Conservation (phyloP, 2,888 invertebrate species). For the Ectemnius lituratus region DNA sequence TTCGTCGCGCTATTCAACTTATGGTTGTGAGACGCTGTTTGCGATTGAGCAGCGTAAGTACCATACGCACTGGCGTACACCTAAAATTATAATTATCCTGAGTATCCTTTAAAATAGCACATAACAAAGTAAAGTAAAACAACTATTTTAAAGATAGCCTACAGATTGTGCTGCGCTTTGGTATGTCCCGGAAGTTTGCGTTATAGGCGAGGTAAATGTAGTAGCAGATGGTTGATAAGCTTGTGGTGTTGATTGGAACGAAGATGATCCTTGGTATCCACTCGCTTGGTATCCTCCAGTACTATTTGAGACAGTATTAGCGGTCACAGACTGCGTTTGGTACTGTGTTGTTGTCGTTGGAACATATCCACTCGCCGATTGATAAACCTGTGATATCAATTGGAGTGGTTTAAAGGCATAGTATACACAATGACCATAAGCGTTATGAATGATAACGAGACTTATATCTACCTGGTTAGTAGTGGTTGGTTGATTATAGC, state of each 20-base stretch:
- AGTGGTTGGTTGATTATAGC: conserved; percentile 73
- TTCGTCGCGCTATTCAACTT: conserved; percentile 71
- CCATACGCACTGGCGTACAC: conserved; percentile 72
- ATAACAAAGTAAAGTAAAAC: too few relatives aligned
- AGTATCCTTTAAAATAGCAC: too few relatives aligned
- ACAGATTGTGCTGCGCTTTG: conserved; percentile 74
- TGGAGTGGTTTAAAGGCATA: not conserved
- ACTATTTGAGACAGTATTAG: conserved; percentile 71
- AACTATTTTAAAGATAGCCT: conserved; percentile 30
- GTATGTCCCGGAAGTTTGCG: conserved; percentile 71
- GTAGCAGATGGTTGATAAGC: conserved; percentile 74
- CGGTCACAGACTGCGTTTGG: conserved; percentile 71
- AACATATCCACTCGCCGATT: conserved; percentile 71
- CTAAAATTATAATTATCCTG: conserved; percentile 41
- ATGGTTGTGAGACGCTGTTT: conserved; percentile 72
- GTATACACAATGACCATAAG: too few relatives aligned
- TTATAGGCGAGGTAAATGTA: conserved; percentile 74
- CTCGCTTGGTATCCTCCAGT: conserved; percentile 72
- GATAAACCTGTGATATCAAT: conserved; percentile 67
- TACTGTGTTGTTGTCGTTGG: conserved; percentile 74
- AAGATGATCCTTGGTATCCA: conserved; percentile 73
- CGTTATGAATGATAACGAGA: not conserved
- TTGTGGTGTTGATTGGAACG: conserved; percentile 73
- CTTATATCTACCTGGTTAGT: conserved; percentile 69
- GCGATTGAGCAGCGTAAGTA: conserved; percentile 71